Base-by-base conservation (phyloP, 2,888 invertebrate genomes). In the Thymelicus lineola region DNA sequence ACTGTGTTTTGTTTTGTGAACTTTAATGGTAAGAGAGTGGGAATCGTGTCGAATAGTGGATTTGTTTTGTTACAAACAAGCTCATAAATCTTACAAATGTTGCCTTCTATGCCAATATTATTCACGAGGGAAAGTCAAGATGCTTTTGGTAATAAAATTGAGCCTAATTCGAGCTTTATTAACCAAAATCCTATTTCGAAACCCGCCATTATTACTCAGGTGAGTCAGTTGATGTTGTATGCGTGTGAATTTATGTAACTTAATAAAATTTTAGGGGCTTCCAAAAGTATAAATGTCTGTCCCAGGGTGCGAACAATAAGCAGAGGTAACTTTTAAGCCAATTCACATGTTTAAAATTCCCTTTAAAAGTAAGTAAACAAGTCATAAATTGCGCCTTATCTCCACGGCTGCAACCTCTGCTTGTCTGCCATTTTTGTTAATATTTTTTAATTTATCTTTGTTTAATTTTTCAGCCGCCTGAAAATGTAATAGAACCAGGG, bases 81-180 rank as follows among this genome's bases (percentile, higher is more conserved):
- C 77, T 76, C 76, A 71, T 75, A 81, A 74, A 83, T 82, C 81
- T 80, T 82, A 85, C 86, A 88, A 82, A 94, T 94, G 94, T 85
- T 94, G 86, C 94, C 94, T 84, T 94, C 94, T 80, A 94, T 94
- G 94, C 94, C 94, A 71, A 81, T 93, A 74, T 80, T 94, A 79
- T 92, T 91, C 76, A 82, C 89, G 46, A 88, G 90, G 75, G 94
- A 94, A 67, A 94, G 93, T 78, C 92, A 90, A 80, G 93, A 93
- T 90, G 92, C 88, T 69, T 93, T 91, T 75, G 91, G 89, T n/a
- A 91, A 91, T 78, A 92, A 88, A 82, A 87, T 92, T 77, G 86
- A 85, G 75, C 88, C 93, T 70, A 89, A 88, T 77, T 91, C 90
- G 55, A 91, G 90, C 80, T 89, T 88, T 82, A 89, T 89, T 77